Conservation (phyloP, 2,113 vertebrate species). For the Gorilla gorilla region DNA sequence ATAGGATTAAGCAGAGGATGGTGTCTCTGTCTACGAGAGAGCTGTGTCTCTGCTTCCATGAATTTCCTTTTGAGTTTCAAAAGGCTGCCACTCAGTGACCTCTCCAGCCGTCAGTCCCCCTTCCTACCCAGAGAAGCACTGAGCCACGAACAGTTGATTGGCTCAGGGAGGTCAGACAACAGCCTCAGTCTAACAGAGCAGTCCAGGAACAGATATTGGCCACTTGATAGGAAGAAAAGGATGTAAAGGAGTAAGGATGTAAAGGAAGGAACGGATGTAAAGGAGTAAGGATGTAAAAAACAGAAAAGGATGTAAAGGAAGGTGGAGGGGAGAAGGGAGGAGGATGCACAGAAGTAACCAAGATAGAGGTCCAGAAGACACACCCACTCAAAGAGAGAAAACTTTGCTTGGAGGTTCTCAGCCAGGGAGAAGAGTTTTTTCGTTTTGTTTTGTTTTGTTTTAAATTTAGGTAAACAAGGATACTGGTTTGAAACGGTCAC, state of each 20-base stretch:
- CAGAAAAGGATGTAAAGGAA: neutral
- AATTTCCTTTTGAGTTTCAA: slow-evolving; percentile 42
- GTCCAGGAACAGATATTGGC: neutral
- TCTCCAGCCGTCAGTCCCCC: neutral
- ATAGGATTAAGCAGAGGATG: neutral
- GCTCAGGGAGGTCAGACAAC: neutral
- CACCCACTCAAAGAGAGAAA: neutral
- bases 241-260: neutral
- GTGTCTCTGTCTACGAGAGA: neutral
- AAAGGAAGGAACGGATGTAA: neutral
- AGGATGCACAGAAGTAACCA: neutral
- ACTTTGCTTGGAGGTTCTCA: slow-evolving; percentile 11
- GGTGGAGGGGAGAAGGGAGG: too few species aligned
- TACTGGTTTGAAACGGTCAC: neutral
- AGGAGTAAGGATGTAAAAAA: neutral
- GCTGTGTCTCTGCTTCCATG: neutral
- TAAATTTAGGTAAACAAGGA: slow-evolving; percentile 14
- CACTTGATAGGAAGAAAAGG: neutral
- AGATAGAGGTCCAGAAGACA: neutral
- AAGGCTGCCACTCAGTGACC: slow-evolving; percentile 30
- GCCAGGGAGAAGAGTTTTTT: neutral
- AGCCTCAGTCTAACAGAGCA: neutral
- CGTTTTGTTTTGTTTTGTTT: too few species aligned
- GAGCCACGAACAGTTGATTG: neutral
- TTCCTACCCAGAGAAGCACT: slow-evolving; percentile 3